Evolutionary conservation across 2,888 invertebrate genomes (phyloP).

Genomic region (Apamea sordens): DNA sequence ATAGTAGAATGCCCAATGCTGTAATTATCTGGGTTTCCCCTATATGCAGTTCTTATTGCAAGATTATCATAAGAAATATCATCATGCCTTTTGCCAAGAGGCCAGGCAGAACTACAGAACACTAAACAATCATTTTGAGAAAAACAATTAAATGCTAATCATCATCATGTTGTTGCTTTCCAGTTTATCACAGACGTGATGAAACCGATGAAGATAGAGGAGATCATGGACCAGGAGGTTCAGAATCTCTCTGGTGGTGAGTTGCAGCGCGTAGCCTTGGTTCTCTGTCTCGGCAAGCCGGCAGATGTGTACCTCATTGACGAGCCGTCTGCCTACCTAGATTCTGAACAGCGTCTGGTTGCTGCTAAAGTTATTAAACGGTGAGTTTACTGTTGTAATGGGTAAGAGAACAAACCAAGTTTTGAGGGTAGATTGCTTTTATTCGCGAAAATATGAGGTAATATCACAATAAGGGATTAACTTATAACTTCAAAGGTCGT

Average conservation of each 20-base stretch:
- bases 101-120: not conserved
- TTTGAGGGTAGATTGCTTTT: not conserved
- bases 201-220: slow-evolving; percentile 99
- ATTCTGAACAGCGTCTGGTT: slow-evolving; percentile 99
- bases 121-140: not conserved
- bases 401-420: not conserved
- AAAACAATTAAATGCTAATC: not conserved
- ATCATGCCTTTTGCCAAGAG: not conserved
- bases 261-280: slow-evolving; percentile 98
- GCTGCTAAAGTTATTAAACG: slow-evolving; percentile 99
- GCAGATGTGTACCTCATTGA: slow-evolving; percentile 99
- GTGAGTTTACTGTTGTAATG: slow-evolving; percentile 83
- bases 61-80: not conserved
- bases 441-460: not conserved
- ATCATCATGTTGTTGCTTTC: slow-evolving; percentile 44
- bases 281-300: slow-evolving; percentile 99
- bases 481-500: not conserved
- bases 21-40: not conserved
- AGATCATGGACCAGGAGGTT: slow-evolving; percentile 99
- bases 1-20: not conserved
- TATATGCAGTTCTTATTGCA: not conserved
- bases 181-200: slow-evolving; percentile 99
- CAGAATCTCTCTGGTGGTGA: slow-evolving; percentile 99
- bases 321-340: slow-evolving; percentile 99
- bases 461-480: not conserved